Conservation (phyloP, 1,140 invertebrate genomes). For the Drosophila arawakana region DNA sequence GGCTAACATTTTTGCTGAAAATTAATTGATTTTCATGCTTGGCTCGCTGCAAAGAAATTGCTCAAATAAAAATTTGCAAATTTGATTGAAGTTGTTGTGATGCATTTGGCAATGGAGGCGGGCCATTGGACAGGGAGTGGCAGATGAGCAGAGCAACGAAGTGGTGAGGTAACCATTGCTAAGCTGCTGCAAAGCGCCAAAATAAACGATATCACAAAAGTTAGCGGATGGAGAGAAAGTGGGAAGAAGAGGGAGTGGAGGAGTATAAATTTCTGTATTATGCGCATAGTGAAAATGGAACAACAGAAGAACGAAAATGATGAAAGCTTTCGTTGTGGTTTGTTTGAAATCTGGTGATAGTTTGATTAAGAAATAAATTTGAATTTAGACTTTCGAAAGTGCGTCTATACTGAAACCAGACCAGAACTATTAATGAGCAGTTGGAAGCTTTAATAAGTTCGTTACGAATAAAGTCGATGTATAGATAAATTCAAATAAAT, state of each 20-base stretch:
- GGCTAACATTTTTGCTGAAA: constrained; percentile 75
- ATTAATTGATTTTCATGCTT: constrained; percentile 83
- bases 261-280: constrained; percentile 7
- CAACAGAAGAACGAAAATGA: constrained; percentile 44
- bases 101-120: constrained; percentile 9
- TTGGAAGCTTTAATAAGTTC: background rate
- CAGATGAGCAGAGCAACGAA: background rate
- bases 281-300: background rate
- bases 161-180: constrained; percentile 25
- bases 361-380: constrained; percentile 48
- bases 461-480: background rate
- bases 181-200: constrained; percentile 69
- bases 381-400: constrained; percentile 21
- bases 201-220: constrained; percentile 42
- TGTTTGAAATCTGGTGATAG: constrained; percentile 45
- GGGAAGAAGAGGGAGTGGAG: too few species aligned
- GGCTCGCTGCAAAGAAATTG: constrained; percentile 76
- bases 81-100: constrained; percentile 78
- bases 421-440: background rate
- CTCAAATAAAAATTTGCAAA: constrained; percentile 82
- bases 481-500: too few species aligned
- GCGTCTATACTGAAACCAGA: constrained; percentile 5
- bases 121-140: background rate
- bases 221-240: background rate
- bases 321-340: constrained; percentile 45